Conservation (phyloP, 2,888 invertebrate genomes). For the Scaptomyza flava region DNA sequence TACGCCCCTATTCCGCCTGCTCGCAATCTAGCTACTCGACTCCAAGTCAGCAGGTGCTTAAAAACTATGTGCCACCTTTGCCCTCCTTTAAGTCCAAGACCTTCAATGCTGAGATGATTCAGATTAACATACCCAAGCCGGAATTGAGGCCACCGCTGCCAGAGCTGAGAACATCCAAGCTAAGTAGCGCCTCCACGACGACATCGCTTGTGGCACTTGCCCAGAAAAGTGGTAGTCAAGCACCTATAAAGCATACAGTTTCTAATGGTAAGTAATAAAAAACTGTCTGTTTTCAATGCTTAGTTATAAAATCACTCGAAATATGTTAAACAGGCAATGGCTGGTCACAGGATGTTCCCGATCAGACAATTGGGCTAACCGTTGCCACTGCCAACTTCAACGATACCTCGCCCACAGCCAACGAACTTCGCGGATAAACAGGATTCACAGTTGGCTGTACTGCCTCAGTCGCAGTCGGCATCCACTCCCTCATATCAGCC, state of each 20-base stretch:
- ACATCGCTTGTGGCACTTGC: constrained; percentile 62
- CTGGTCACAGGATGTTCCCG: constrained; percentile 77
- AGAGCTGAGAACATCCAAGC: constrained; percentile 54
- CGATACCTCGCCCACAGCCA: constrained; percentile 22
- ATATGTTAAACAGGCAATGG: constrained; percentile 44
- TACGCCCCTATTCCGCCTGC: constrained; percentile 88
- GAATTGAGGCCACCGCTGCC: constrained; percentile 79
- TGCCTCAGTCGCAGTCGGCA: constrained; percentile 2
- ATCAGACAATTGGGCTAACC: constrained; percentile 80
- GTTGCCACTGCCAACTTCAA: constrained; percentile 41
- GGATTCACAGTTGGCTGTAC: constrained; percentile 3
- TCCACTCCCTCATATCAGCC: constrained; percentile 69
- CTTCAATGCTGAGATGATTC: constrained; percentile 83
- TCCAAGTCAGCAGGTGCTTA: constrained; percentile 67
- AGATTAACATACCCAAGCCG: constrained; percentile 84
- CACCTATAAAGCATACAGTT: constrained; percentile 22
- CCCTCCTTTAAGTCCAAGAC: constrained; percentile 83
- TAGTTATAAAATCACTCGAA: no score
- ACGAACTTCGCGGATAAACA: constrained; percentile 32
- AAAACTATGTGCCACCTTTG: constrained; percentile 84
- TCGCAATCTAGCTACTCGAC: constrained; percentile 88
- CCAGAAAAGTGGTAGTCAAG: constrained; percentile 55
- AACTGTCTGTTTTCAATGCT: constrained; percentile 1
- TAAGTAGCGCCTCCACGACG: constrained; percentile 36
- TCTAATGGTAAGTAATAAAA: constrained; percentile 40